Percentiles rank a stretch among this genome's conserved stretches.
phyloP scores from a whole-genome alignment of 2,888 invertebrate species.

The Acanthosepion lycidas region DNA sequence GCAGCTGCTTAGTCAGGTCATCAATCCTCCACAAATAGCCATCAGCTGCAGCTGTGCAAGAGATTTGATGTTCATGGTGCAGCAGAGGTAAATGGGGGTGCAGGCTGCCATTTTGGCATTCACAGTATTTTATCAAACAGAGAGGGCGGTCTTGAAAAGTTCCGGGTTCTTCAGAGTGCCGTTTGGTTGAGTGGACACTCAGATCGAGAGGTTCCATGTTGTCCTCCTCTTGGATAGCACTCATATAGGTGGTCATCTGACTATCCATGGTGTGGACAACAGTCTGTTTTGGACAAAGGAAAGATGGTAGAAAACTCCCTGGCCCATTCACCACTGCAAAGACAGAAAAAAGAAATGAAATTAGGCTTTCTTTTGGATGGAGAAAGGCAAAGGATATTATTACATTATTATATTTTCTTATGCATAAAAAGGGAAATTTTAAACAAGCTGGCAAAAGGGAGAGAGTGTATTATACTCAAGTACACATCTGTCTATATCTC shows the following conservation, averaged over 20 bases:
- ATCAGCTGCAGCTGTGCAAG: background rate
- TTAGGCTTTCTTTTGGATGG: background rate
- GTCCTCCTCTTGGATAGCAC: slow-evolving; percentile 37
- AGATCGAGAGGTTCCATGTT: slow-evolving; percentile 44
- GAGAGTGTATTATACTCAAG: no score
- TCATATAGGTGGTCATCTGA: slow-evolving; percentile 34
- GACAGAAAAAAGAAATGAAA: background rate
- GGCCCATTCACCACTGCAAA: slow-evolving; percentile 12
- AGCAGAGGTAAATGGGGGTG: background rate
- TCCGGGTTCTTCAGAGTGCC: background rate
- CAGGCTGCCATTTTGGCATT: background rate
- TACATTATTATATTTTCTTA: no score
- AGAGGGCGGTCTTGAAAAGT: slow-evolving; percentile 35
- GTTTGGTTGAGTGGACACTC: slow-evolving; percentile 24
- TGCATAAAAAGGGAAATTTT: no score
- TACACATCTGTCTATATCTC: no score
- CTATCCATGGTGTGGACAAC: background rate
- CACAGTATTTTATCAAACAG: slow-evolving; percentile 36
- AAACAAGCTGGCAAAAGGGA: no score
- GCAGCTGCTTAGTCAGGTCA: background rate
- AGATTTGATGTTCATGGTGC: background rate
- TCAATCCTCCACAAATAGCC: slow-evolving; percentile 34
- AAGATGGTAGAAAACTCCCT: background rate
- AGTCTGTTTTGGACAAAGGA: background rate
- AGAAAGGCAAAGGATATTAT: no score